Base-by-base conservation (phyloP, 2,113 vertebrate species). In the Tenrec ecaudatus region DNA sequence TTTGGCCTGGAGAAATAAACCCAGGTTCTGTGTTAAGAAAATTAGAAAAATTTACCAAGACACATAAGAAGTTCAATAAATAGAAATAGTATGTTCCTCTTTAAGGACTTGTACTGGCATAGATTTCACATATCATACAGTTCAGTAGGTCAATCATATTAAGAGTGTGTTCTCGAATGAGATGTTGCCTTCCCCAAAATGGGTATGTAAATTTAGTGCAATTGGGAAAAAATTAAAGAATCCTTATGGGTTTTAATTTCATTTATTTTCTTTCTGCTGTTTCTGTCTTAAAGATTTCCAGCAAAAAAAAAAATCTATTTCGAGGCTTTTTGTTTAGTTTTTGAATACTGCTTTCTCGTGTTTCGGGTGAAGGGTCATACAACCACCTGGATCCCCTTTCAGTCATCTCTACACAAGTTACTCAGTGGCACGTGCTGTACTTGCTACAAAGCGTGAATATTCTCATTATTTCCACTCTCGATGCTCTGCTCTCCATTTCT, bases 121-220 rank as follows among this genome's bases (percentile, higher is more conserved):
- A 53, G 5, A 47, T 47, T 47, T 47, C 43, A 10, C 43, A 47
- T 47, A 53, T 53, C 47, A 53, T 53, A 53, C 47, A 53, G 11
- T 53, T 10, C 47, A 14, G 47, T 53, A 53, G 47, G 9, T 53
- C 9, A 53, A 14, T 10, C 47, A 53, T 53, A 53, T 53, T 10
- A 53, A 53, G 43, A 53, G 47, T 15, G 64, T 16, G 15, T 68
- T 62, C 47, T 36, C 85, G 3, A 88, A 68, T 43, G 29, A 82
- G 40, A 93, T 23, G 22, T 20, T 62, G 87, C 82, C 17, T 83
- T 58, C 68, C 6, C 20, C n/a, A 40, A 93, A 90, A 92, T 33
- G 27, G 53, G 68, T 20, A 31, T 47, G 4, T 82, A 79, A 86
- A 69, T 29, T 33, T 43, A 90, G 23, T 38, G 19, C 43, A 80